Percentiles rank a stretch among this genome's conserved stretches.
Conservation (phyloP, 2,888 invertebrate species). For the Epirrhoe alternata region DNA sequence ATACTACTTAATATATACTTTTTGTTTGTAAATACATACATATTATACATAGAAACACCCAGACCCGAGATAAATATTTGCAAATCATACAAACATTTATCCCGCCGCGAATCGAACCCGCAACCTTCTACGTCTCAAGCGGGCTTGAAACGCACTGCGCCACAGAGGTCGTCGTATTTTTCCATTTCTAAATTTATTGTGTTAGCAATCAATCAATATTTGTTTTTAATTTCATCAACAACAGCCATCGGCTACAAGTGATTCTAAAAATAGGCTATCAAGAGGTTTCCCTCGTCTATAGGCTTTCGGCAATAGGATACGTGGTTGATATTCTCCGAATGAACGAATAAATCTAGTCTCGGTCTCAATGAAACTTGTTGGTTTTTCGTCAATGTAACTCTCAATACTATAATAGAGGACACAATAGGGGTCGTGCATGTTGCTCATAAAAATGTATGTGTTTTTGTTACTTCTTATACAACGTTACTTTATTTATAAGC, state of each 20-base stretch:
- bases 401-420: neutral
- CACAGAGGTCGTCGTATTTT: too few species aligned
- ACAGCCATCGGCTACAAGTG: conserved; percentile 10
- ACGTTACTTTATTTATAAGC: too few species aligned
- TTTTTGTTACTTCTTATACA: neutral
- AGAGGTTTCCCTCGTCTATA: conserved; percentile 12
- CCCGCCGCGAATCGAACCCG: too few species aligned
- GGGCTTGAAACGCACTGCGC: too few species aligned
- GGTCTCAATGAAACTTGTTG: neutral
- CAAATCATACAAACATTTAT: too few species aligned
- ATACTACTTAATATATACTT: too few species aligned
- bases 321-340: conserved; percentile 7
- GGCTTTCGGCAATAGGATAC: neutral
- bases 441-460: neutral
- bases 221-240: conserved; percentile 17
- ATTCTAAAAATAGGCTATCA: conserved; percentile 21
- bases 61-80: too few species aligned
- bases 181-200: conserved; percentile 5
- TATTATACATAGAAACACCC: too few species aligned
- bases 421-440: neutral
- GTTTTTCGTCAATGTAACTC: neutral
- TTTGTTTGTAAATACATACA: too few species aligned
- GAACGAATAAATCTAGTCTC: conserved; percentile 12
- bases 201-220: conserved; percentile 19
- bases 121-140: too few species aligned